phyloP scores from a whole-genome alignment of 2,113 vertebrate species.

The Hippopotamus amphibius region DNA sequence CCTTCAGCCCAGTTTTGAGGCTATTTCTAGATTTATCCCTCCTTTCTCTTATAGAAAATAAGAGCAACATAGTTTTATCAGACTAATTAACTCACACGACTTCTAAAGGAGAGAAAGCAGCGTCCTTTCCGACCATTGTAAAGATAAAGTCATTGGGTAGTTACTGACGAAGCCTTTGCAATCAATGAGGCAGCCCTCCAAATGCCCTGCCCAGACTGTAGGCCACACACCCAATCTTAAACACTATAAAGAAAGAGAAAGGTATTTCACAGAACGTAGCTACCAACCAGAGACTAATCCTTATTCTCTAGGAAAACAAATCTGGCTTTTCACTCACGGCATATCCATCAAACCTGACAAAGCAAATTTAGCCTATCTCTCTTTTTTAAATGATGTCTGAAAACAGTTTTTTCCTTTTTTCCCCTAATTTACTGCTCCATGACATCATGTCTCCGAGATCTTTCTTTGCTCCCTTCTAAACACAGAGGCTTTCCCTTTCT shows the following conservation, averaged over 20 bases:
- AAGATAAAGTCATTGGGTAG: background rate
- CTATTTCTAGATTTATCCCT: constrained; percentile 15
- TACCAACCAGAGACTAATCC: background rate
- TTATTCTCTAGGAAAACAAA: background rate
- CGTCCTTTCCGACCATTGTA: background rate
- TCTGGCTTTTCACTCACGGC: background rate
- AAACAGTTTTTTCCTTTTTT: background rate
- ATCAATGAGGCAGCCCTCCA: background rate
- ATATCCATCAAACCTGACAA: constrained; percentile 7
- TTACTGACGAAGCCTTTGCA: background rate
- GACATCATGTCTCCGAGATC: background rate
- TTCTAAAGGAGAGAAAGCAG: background rate
- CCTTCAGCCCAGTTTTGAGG: background rate
- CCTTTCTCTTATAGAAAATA: constrained; percentile 29
- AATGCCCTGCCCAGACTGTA: background rate
- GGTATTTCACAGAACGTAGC: background rate
- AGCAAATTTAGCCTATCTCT: background rate
- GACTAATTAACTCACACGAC: background rate
- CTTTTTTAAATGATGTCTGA: background rate
- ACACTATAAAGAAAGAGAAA: background rate
- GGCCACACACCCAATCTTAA: background rate
- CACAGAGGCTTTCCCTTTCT: background rate
- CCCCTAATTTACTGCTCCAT: background rate
- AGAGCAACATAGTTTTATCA: background rate
- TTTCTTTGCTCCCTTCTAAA: background rate